Percentiles rank a stretch among this genome's conserved stretches.
phyloP scores from a whole-genome alignment of 2,797 vertebrate species.

The Sebastiscus albofasciatus region DNA sequence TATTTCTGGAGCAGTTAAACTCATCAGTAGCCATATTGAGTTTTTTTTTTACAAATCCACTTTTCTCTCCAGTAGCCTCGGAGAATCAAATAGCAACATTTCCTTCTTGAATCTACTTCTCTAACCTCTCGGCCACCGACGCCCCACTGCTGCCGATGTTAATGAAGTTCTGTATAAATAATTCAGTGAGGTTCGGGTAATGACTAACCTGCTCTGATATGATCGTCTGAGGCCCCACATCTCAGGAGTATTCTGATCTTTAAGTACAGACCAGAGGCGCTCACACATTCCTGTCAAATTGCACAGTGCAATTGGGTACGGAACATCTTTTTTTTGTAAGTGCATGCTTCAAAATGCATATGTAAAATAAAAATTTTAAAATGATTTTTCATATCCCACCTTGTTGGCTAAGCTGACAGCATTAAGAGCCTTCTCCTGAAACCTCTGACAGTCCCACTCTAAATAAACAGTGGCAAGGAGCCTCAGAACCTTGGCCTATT shows the following conservation, averaged over 20 bases:
- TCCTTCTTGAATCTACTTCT: not conserved
- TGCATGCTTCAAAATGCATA: not conserved
- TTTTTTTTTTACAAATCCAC: not conserved
- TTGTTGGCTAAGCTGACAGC: constrained; percentile 90
- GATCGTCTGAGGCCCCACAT: constrained; percentile 80
- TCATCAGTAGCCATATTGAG: not conserved
- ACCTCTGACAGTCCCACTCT: constrained; percentile 85
- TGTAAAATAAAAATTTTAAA: constrained; percentile 5
- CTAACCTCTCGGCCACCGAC: constrained; percentile 5
- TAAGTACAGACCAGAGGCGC: constrained; percentile 87
- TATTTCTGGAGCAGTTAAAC: not conserved
- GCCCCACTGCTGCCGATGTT: constrained; percentile 4
- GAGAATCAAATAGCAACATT: constrained; percentile 4
- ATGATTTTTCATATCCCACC: constrained; percentile 73
- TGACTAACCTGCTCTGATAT: constrained; percentile 85
- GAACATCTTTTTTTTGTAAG: not conserved
- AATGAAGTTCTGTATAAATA: constrained; percentile 36
- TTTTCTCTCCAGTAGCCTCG: not conserved
- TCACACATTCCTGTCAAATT: constrained; percentile 83
- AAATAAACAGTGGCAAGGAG: constrained; percentile 90
- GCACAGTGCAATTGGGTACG: constrained; percentile 14
- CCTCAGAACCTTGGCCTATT: constrained; percentile 89
- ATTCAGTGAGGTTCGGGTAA: constrained; percentile 21
- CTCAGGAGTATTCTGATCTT: constrained; percentile 91
- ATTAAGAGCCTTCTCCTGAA: constrained; percentile 86